Conservation (phyloP, 1,140 invertebrate species). For the Trachymyrmex septentrionalis region DNA sequence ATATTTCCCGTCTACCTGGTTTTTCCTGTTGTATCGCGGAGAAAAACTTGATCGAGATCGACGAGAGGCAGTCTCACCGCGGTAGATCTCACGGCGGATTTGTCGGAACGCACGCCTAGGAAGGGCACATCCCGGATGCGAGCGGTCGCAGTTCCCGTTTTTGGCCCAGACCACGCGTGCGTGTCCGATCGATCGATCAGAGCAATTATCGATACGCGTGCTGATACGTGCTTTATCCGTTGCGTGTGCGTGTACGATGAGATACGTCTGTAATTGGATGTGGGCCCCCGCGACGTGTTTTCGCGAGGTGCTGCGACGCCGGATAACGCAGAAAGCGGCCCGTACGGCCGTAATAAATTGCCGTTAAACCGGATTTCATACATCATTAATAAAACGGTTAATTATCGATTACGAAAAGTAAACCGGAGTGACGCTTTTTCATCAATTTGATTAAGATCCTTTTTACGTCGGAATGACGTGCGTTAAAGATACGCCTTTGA, state of each 20-base stretch:
- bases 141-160: slow-evolving; percentile 13
- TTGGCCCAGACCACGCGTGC: slow-evolving; percentile 12
- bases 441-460: slow-evolving; percentile 47
- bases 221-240: slow-evolving; percentile 28
- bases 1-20: slow-evolving; percentile 47
- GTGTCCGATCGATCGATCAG: slow-evolving; percentile 58
- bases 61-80: slow-evolving; percentile 58
- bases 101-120: slow-evolving; percentile 70
- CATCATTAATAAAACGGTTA: slow-evolving; percentile 50
- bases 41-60: slow-evolving; percentile 71
- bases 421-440: slow-evolving; percentile 34
- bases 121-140: neutral
- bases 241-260: neutral
- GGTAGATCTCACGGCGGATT: slow-evolving; percentile 67
- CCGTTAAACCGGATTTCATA: slow-evolving; percentile 24
- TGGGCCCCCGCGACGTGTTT: slow-evolving; percentile 45
- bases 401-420: slow-evolving; percentile 43
- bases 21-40: slow-evolving; percentile 45
- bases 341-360: slow-evolving; percentile 30
- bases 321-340: slow-evolving; percentile 31
- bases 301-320: slow-evolving; percentile 20
- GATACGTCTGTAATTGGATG: slow-evolving; percentile 44
- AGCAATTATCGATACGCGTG: slow-evolving; percentile 67
- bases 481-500: slow-evolving; percentile 51
- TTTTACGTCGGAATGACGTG: slow-evolving; percentile 16